Evolutionary conservation across 2,888 invertebrate species (phyloP).

Genomic region (Brachyptera putata): DNA sequence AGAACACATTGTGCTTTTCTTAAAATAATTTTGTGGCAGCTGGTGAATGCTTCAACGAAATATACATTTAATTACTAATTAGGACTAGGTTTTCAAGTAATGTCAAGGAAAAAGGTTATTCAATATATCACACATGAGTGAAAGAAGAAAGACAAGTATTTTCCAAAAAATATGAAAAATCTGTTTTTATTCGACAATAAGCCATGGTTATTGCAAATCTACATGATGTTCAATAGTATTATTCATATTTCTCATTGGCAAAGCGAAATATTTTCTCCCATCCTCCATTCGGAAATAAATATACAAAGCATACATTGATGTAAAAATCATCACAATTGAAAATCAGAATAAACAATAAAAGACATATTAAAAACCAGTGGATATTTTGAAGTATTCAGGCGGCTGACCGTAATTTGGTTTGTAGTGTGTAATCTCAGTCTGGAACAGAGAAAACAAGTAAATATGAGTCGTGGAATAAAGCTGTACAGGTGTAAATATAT

Average conservation of each 20-base stretch:
- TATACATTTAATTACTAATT: no score
- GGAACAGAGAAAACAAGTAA: neutral
- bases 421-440: slow-evolving; percentile 7
- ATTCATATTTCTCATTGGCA: slow-evolving; percentile 3
- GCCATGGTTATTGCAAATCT: neutral
- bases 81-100: no score
- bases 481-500: no score
- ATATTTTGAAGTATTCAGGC: slow-evolving; percentile 16
- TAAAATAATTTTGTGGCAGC: no score
- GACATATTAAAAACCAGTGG: slow-evolving; percentile 16
- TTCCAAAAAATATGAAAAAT: slow-evolving; percentile 12
- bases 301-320: slow-evolving; percentile 29
- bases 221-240: neutral
- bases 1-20: no score
- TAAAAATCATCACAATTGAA: slow-evolving; percentile 25
- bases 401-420: slow-evolving; percentile 2
- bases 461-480: no score
- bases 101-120: no score
- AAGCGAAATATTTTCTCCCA: slow-evolving; percentile 26
- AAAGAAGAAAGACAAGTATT: no score
- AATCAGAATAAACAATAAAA: slow-evolving; percentile 20
- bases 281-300: slow-evolving; percentile 33
- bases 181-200: slow-evolving; percentile 10
- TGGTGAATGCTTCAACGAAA: no score
- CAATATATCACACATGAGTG: no score